Base-by-base conservation (phyloP, 2,113 vertebrate species). In the Natator depressus region DNA sequence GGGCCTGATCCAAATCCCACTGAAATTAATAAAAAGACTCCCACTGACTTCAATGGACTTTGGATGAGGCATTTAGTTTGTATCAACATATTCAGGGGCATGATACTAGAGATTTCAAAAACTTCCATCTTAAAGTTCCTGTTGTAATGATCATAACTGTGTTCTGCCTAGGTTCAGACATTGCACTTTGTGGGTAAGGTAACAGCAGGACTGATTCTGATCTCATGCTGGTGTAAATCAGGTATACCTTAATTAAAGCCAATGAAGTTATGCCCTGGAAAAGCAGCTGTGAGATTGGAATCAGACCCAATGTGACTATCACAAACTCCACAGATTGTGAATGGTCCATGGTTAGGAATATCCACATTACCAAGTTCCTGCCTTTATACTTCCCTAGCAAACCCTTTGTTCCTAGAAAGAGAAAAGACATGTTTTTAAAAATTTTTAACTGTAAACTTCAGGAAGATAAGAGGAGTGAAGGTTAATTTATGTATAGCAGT, bases 401-500 rank as follows among this genome's bases (percentile, higher is more conserved):
- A 42, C 76, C 4, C 9, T 75, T 69, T 87, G 24, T 3, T 88
- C 14, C n/a, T 87, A 91, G 83, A 84, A 5, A 25, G 82, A 10
- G 38, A 85, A 5, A 27, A 72, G 2, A 2, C 62, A 31, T 16
- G 20, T 47, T 46, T 95, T 79, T 38, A 38, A 90, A 95, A 94
- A 89, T 46, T 3, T 25, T 46, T 47, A 13, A 79, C 0, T 62
- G 16, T 8, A 89, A 6, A 38, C 79, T 86, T 51, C 7, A 10
- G 5, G 22, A 0, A 0, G 72, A 72, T 92, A 38, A 85, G 38
- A 84, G 54, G 19, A 87, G 79, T 86, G 94, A 94, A 1, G 78
- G 24, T 81, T 72, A 94, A 65, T 93, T 92, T 95, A 92, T 94
- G 59, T 96, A 90, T 84, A 96, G 91, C 57, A 81, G 84, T 24